Evolutionary conservation across 2,888 invertebrate genomes (phyloP).

Genomic region (Callyntrura guangdongensis): DNA sequence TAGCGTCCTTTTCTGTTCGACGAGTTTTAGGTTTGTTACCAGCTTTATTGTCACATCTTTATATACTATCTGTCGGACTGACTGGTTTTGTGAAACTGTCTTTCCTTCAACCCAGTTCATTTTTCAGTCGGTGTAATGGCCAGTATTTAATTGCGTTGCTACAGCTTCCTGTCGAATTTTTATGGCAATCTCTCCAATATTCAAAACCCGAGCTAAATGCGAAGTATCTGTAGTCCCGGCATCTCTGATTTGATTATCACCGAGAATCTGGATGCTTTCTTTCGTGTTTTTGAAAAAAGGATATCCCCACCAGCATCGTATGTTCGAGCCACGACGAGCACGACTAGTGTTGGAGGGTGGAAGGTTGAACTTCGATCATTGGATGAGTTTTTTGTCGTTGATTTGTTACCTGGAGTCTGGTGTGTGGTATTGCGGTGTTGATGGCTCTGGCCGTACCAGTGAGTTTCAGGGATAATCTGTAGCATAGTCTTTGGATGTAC

Average conservation of each 20-base stretch:
- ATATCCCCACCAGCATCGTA: too few species aligned
- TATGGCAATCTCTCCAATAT: background rate
- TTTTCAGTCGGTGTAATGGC: background rate
- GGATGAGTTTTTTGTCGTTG: slow-evolving; percentile 31
- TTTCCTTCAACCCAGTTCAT: slow-evolving; percentile 5
- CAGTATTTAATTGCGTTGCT: slow-evolving; percentile 9
- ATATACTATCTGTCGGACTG: background rate
- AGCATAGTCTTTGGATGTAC: background rate
- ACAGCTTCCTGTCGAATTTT: background rate
- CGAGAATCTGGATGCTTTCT: background rate
- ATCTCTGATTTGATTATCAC: background rate
- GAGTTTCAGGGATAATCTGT: background rate
- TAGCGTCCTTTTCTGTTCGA: background rate
- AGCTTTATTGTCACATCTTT: background rate
- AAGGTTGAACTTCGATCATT: background rate
- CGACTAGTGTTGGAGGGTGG: background rate
- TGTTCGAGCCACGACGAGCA: too few species aligned
- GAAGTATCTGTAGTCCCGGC: background rate
- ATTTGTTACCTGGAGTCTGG: slow-evolving; percentile 19
- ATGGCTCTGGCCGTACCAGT: background rate
- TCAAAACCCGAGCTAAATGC: background rate
- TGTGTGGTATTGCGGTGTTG: background rate
- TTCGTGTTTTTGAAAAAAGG: too few species aligned
- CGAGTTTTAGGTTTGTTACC: background rate
- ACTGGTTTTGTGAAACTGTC: slow-evolving; percentile 1